Base-by-base conservation (phyloP, 2,113 vertebrate genomes). In the Anguilla rostrata region DNA sequence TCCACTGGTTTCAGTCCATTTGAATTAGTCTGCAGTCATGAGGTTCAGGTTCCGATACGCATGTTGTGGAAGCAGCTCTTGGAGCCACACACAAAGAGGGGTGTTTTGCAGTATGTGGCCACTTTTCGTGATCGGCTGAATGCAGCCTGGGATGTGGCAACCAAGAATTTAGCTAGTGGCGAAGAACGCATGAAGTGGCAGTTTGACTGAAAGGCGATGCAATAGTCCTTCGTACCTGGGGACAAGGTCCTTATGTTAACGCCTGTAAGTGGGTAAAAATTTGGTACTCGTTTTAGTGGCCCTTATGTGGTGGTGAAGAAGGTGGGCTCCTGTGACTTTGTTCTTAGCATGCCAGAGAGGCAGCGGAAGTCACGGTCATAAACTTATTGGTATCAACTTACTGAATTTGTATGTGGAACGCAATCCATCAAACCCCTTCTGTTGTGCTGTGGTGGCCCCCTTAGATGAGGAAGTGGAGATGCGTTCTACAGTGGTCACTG, bases 1-100 rank as follows among this genome's bases (percentile, higher is more conserved):
- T 84, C 83, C 1, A 11, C 41, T 0, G 78, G 78, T 0, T 87
- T 87, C n/a, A 84, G 83, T 46, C 83, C 75, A 1, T 41, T 83
- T 2, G 83, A 87, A 34, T 39, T 87, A 3, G 87, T 87, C 0
- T 84, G 66, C 20, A 75, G 49, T 0, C 83, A 87, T 20, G 84
- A 43, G 18, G 83, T 87, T 0, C 15, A 53, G 22, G 39, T 83
- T 11, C 86, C 83, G 8, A 78, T 87, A 22, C 84, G 84, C 26
- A 11, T 81, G 1, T 39, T 87, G 16, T 22, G 79, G 39, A 34
- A 83, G 82, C 49, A 34, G 29, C 34, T 8, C 46, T 8, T 26
- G 26, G 22, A 7, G 46, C 43, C 46, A 3, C n/a, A 14, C 0
- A 41, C 46, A 49, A 26, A 82, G 46, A 18, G 20, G 1, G 60